Base-by-base conservation (phyloP, 1,140 invertebrate species). In the Leptestheria dahalacensis region DNA sequence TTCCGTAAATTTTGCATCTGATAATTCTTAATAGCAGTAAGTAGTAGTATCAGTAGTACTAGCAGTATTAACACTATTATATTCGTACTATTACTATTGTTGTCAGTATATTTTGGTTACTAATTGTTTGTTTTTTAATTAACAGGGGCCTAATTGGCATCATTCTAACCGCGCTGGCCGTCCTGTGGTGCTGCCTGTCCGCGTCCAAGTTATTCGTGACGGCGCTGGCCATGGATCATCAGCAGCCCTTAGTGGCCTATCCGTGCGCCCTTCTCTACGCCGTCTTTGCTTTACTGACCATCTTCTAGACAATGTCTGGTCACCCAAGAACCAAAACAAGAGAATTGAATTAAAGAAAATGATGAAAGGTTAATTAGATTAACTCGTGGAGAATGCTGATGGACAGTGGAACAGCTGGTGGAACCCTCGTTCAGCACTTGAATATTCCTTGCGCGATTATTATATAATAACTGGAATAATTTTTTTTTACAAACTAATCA, bases 221-320 rank as follows among this genome's bases (percentile, higher is more conserved):
- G 2, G 91, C 95, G 70, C 82, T 93, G 2, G 81, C 83, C 25
- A 92, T 97, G 78, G 77, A 86, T 65, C 84, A 91, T 63, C 93
- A 97, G 70, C 83, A 91, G 66, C 79, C 88, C 3, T 74, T 95
- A 1, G 89, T 97, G 54, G 91, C 91, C 18, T 98, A 97, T 75
- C 94, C 94, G 3, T 97, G 93, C 76, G 80, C 86, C 50, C 76
- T 98, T 52, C 80, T 97, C n/a, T 97, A 94, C 75, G 90, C 89
- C 46, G 88, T 97, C 1, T 97, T 97, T 77, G 91, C 91, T 28
- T 78, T 97, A 33, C 78, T 97, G 62, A 87, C 94, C 48, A 80
- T 97, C 65, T 97, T 97, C 76, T 96, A 79, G 84, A 62, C 15
- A 28, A 55, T 29, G 21, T 51, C 12, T 51, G n/a, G n/a, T n/a